A percentile compares a stretch with the other conserved stretches of the same genome.
phyloP scores from a whole-genome alignment of 2,113 vertebrate genomes.

The Apodemus speciosus region DNA sequence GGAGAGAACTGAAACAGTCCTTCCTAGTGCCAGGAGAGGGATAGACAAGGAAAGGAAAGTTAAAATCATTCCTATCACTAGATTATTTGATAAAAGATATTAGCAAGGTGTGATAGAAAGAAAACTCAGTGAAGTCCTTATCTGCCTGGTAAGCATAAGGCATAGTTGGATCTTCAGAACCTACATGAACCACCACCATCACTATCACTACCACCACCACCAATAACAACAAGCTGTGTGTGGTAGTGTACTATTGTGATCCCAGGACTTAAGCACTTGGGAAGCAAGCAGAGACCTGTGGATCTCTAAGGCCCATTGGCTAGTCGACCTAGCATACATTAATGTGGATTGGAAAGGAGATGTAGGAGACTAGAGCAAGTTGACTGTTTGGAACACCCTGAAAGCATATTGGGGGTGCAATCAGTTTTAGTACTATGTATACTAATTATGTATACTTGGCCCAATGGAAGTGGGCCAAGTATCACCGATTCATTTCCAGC shows the following conservation, averaged over 20 bases:
- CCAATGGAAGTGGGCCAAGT: neutral
- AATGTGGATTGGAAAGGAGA: neutral
- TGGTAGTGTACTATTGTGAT: no score
- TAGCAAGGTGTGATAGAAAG: neutral
- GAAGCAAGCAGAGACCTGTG: no score
- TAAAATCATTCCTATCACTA: neutral
- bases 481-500: neutral
- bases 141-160: neutral
- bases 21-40: neutral
- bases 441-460: no score
- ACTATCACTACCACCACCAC: neutral
- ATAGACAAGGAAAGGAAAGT: neutral
- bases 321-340: no score
- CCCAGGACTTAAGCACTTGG: neutral
- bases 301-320: neutral
- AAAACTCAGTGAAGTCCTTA: neutral
- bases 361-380: neutral
- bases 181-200: no score
- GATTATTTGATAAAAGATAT: neutral
- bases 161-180: neutral
- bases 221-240: neutral
- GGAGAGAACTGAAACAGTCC: neutral
- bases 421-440: conserved; percentile 1
- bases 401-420: neutral
- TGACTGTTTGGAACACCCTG: neutral